Conservation (phyloP, 2,797 vertebrate genomes). For the Xerus rutilus region DNA sequence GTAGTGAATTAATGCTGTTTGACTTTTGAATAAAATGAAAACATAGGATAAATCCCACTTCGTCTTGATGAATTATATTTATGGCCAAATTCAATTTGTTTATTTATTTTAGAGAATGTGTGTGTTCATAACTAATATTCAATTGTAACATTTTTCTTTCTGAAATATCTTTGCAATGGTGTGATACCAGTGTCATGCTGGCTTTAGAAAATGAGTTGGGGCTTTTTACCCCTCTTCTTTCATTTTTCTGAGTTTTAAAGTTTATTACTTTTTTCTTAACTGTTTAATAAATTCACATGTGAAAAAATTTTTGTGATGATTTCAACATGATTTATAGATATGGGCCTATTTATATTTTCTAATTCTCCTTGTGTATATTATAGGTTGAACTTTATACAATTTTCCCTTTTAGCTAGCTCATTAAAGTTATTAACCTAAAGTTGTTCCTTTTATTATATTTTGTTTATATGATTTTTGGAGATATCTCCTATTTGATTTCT, state of each 20-base stretch:
- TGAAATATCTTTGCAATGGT: neutral
- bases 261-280: too few relatives aligned
- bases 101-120: neutral
- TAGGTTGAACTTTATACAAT: neutral
- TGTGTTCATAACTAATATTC: neutral
- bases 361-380: neutral
- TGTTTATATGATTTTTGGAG: neutral
- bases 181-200: neutral
- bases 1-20: neutral
- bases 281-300: neutral
- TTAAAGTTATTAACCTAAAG: neutral
- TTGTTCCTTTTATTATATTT: neutral
- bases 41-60: neutral
- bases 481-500: neutral
- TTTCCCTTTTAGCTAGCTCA: neutral
- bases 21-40: neutral
- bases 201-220: neutral
- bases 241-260: neutral
- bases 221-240: neutral
- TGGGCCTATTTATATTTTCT: neutral
- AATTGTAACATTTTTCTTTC: neutral
- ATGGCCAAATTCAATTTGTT: neutral
- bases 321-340: neutral
- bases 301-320: neutral
- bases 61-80: neutral